Conservation (phyloP, 1,140 invertebrate species). For the Prorops nasuta region DNA sequence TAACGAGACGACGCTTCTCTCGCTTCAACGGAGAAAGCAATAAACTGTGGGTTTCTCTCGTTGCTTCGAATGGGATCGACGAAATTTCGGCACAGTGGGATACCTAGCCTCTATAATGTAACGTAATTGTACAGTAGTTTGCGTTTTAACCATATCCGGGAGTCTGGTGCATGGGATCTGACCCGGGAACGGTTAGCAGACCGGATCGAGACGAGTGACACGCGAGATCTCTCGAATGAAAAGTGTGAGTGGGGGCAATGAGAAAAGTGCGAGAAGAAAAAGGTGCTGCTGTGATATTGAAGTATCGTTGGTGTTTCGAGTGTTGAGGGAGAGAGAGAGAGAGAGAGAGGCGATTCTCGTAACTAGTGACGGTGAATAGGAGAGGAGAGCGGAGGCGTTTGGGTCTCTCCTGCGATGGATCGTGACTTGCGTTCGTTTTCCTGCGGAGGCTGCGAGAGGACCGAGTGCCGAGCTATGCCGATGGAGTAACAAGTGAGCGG, state of each 20-base stretch:
- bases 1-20: no score
- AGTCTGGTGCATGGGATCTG: no score
- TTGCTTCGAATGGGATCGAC: no score
- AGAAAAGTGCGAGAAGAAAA: constrained; percentile 20
- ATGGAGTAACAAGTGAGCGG: constrained; percentile 58
- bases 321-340: constrained; percentile 1
- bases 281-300: constrained; percentile 11
- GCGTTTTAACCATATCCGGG: no score
- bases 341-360: background rate
- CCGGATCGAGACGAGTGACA: no score
- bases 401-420: constrained; percentile 35
- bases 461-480: constrained; percentile 42
- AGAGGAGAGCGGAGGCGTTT: background rate
- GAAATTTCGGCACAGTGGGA: no score
- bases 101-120: no score
- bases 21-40: no score
- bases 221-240: no score
- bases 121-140: no score
- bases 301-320: constrained; percentile 1
- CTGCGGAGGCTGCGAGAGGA: constrained; percentile 48
- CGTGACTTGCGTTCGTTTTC: constrained; percentile 34
- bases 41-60: no score
- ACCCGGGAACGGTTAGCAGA: no score
- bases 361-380: background rate
- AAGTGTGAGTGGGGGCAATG: background rate